Conservation (phyloP, 2,797 vertebrate genomes). For the Tragopan temminckii region DNA sequence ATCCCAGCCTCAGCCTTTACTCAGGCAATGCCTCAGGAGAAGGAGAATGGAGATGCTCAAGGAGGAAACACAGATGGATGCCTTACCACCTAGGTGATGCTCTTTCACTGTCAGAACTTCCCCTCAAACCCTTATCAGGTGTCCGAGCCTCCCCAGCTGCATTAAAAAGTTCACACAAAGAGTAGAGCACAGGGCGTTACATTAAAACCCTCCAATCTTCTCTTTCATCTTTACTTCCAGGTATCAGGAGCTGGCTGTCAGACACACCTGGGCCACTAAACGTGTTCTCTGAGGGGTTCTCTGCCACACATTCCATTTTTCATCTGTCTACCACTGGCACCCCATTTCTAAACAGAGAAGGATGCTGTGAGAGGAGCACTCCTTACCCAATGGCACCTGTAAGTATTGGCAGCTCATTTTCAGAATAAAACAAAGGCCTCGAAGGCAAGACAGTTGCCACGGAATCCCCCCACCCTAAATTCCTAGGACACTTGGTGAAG, state of each 20-base stretch:
- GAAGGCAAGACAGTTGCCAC: neutral
- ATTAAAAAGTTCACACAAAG: neutral
- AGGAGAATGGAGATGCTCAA: neutral
- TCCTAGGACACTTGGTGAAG: neutral
- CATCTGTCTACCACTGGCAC: neutral
- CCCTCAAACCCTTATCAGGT: neutral
- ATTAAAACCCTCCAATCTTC: neutral
- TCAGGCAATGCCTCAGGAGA: neutral
- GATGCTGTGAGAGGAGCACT: neutral
- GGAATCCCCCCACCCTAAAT: neutral
- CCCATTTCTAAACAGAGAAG: neutral
- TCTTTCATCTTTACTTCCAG: neutral
- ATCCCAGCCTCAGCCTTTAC: neutral
- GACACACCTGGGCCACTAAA: neutral
- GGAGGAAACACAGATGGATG: neutral
- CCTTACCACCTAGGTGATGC: neutral
- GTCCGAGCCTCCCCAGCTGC: neutral
- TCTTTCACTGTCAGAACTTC: neutral
- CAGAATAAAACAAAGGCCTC: neutral
- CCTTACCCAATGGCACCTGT: neutral
- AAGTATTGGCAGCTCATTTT: neutral
- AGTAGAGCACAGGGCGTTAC: neutral
- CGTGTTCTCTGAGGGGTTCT: neutral
- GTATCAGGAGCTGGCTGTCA: neutral
- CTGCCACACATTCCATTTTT: neutral